These are phyloP conservation scores for Rhynchophorus ferrugineus DNA, from an alignment of 1,140 invertebrate genomes.

Conservation along the genomic window DNA sequence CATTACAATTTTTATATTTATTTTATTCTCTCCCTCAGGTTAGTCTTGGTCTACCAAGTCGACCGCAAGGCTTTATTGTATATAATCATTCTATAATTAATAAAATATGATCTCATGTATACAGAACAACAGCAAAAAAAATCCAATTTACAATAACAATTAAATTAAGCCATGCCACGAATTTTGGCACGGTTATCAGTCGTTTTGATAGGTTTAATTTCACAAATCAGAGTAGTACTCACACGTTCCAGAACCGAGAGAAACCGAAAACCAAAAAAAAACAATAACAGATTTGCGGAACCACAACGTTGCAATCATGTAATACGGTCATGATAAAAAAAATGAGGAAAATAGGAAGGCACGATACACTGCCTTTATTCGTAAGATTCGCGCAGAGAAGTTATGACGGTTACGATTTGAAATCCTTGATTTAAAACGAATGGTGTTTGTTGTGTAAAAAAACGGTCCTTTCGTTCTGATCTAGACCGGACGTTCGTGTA, in stretches of 20 bases:
- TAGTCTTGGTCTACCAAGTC: constrained; percentile 40
- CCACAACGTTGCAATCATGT: constrained; percentile 25
- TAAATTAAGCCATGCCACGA: constrained; percentile 21
- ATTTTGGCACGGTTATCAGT: constrained; percentile 11
- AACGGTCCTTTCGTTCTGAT: no score
- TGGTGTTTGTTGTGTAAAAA: constrained; percentile 9
- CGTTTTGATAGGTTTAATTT: constrained; percentile 6
- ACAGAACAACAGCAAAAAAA: constrained; percentile 30
- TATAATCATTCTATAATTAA: constrained; percentile 18
- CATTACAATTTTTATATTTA: constrained; percentile 27
- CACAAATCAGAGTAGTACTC: constrained; percentile 7
- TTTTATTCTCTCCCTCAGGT: constrained; percentile 40
- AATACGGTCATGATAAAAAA: constrained; percentile 36
- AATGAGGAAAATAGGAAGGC: constrained; percentile 38
- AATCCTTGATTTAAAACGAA: constrained; percentile 19
- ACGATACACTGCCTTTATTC: constrained; percentile 36
- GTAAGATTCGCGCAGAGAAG: constrained; percentile 35
- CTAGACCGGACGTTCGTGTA: constrained; percentile 23
- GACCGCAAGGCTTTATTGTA: constrained; percentile 38
- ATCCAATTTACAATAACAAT: constrained; percentile 28
- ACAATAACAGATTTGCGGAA: constrained; percentile 9
- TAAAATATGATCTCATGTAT: constrained; percentile 25
- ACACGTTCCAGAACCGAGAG: constrained; percentile 12
- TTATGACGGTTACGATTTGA: constrained; percentile 40
- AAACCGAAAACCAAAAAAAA: no score